Evolutionary conservation across 2,113 vertebrate species (phyloP).

Genomic region (Antigone vipio): DNA sequence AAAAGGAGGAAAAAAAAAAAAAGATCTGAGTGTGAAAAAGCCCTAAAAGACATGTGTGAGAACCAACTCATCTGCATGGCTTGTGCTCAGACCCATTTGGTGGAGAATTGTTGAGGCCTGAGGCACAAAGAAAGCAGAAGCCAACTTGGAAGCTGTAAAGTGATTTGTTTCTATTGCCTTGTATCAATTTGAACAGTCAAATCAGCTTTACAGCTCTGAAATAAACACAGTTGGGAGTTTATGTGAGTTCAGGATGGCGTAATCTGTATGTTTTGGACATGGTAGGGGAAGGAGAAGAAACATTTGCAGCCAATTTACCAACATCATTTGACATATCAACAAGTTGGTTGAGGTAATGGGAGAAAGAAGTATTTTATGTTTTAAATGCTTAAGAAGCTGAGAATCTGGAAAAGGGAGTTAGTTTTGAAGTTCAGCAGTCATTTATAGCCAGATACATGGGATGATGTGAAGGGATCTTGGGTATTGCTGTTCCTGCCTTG

Average conservation of each 20-base stretch:
- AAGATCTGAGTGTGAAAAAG: not conserved
- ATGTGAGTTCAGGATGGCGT: slow-evolving; percentile 5
- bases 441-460: not conserved
- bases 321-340: not conserved
- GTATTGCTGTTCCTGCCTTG: not conserved
- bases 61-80: not conserved
- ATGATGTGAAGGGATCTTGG: not conserved
- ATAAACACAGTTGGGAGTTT: slow-evolving; percentile 38
- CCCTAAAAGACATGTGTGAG: not conserved
- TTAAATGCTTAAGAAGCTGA: slow-evolving; percentile 12
- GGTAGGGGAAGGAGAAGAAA: not conserved
- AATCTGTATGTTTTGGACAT: slow-evolving; percentile 43
- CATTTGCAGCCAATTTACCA: slow-evolving; percentile 22
- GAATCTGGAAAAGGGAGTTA: slow-evolving; percentile 19
- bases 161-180: slow-evolving; percentile 48
- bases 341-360: slow-evolving; percentile 48
- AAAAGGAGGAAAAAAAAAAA: not conserved
- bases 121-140: slow-evolving; percentile 33
- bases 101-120: slow-evolving; percentile 1
- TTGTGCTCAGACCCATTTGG: not conserved
- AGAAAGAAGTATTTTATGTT: slow-evolving; percentile 44
- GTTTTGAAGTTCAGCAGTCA: not conserved
- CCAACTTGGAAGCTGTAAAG: slow-evolving; percentile 41
- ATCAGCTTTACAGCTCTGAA: slow-evolving; percentile 22
- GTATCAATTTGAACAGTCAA: slow-evolving; percentile 26